Percentiles rank a stretch among this genome's conserved stretches.
Conservation (phyloP, 1,140 invertebrate genomes). For the Gerris buenoi region DNA sequence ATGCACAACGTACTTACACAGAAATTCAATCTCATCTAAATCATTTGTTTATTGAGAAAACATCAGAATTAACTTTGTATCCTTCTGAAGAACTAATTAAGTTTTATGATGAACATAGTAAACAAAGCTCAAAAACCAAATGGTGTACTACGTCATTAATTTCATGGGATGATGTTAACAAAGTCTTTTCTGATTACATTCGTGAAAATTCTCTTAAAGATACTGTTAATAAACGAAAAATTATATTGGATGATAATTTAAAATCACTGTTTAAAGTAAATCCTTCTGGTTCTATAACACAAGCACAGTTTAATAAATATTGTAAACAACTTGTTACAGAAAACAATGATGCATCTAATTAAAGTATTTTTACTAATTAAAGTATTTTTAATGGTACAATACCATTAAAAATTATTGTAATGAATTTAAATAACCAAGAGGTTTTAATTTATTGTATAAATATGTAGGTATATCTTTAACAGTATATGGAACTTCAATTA, state of each 20-base stretch:
- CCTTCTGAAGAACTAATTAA: background rate
- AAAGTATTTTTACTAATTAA: background rate
- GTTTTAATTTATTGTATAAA: background rate
- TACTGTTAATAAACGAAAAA: background rate
- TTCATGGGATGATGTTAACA: background rate
- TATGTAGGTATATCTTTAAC: background rate
- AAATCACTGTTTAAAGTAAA: background rate
- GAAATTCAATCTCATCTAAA: background rate
- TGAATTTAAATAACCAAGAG: background rate
- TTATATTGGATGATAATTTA: background rate
- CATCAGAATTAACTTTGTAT: background rate
- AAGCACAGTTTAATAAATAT: background rate
- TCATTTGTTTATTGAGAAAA: background rate
- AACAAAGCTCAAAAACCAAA: background rate
- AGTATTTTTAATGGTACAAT: background rate
- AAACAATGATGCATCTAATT: background rate
- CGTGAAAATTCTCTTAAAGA: background rate
- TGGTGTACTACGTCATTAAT: background rate
- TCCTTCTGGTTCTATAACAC: background rate
- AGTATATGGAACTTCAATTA: background rate
- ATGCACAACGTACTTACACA: background rate
- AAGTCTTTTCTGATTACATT: background rate
- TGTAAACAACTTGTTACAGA: background rate
- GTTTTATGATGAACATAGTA: background rate
- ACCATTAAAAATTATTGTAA: background rate